These are phyloP conservation scores for Parnassius smintheus DNA, from an alignment of 2,888 invertebrate genomes.

Conservation along the genomic window DNA sequence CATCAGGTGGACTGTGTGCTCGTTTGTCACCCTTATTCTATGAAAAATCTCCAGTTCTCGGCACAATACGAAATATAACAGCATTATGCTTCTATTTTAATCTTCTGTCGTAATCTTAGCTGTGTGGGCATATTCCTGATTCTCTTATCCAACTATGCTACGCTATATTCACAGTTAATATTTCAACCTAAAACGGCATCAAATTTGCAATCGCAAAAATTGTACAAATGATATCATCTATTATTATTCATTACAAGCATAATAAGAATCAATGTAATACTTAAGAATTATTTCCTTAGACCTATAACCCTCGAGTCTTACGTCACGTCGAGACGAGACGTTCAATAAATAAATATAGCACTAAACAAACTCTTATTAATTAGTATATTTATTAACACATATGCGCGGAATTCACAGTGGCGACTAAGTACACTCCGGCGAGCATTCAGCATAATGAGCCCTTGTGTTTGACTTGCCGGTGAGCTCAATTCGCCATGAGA, in stretches of 20 bases:
- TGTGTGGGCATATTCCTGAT: no score
- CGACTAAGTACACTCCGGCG: slow-evolving; percentile 26
- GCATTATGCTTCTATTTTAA: no score
- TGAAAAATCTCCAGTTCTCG: no score
- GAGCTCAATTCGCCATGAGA: slow-evolving; percentile 16
- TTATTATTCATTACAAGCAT: not conserved
- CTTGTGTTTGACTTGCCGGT: slow-evolving; percentile 19
- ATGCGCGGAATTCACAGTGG: slow-evolving; percentile 37
- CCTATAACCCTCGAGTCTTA: slow-evolving; percentile 1
- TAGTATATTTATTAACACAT: slow-evolving; percentile 44
- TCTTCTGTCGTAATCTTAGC: no score
- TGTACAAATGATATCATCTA: no score
- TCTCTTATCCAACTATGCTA: no score
- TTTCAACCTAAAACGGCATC: no score
- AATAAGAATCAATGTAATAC: not conserved
- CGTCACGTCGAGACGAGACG: slow-evolving; percentile 2
- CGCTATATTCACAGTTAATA: no score
- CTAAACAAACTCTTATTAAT: slow-evolving; percentile 28
- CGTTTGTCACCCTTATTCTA: no score
- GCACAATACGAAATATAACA: no score
- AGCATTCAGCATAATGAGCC: slow-evolving; percentile 24
- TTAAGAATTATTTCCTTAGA: not conserved
- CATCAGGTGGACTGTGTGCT: no score
- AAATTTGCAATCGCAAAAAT: no score
- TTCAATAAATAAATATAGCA: slow-evolving; percentile 16